A percentile compares a stretch with the other conserved stretches of the same genome.
phyloP scores from a whole-genome alignment of 2,797 vertebrate genomes.

The Morus bassanus region DNA sequence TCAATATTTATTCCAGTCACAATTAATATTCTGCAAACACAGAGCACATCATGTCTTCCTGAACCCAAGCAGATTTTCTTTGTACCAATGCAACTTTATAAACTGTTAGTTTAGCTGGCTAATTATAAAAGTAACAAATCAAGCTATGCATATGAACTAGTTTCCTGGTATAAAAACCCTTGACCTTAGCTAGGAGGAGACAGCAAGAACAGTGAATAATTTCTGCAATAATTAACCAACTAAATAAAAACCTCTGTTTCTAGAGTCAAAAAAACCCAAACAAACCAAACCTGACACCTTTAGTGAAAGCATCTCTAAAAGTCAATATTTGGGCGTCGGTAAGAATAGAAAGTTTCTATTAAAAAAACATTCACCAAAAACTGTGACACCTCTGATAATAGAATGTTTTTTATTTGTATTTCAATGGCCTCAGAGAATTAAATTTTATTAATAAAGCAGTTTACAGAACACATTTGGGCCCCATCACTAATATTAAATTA shows the following conservation, averaged over 20 bases:
- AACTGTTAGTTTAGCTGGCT: background rate
- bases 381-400: background rate
- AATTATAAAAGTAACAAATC: conserved; percentile 5
- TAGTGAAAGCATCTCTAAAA: background rate
- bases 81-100: background rate
- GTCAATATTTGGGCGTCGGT: background rate
- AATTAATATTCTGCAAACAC: conserved; percentile 34
- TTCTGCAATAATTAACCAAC: background rate
- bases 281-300: background rate
- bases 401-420: background rate
- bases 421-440: conserved; percentile 7
- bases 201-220: background rate
- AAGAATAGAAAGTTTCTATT: background rate
- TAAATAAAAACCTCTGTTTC: background rate
- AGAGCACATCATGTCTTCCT: background rate
- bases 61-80: background rate
- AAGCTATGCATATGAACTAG: background rate
- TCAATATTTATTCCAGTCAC: conserved; percentile 44
- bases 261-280: fast-evolving
- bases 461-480: conserved; percentile 25
- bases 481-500: conserved; percentile 45
- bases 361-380: background rate
- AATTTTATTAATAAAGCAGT: conserved; percentile 29
- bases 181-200: background rate
- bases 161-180: background rate